These are phyloP conservation scores for Glaucidium brasilianum DNA, from an alignment of 2,113 vertebrate species.

Conservation along the genomic window DNA sequence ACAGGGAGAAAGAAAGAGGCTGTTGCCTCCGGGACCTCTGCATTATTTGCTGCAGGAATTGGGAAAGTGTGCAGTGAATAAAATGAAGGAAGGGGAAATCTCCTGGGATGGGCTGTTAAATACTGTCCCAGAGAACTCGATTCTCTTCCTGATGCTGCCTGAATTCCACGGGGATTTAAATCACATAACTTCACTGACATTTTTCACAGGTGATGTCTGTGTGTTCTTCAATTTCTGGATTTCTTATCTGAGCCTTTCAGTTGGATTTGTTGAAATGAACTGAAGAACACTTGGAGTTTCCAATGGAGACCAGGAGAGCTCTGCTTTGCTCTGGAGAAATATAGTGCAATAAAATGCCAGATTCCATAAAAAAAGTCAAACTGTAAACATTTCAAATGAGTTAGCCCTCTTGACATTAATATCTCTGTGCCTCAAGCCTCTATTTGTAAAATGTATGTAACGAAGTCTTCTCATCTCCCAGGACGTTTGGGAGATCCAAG, in stretches of 20 bases:
- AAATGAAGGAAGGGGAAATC: background rate
- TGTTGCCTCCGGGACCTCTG: background rate
- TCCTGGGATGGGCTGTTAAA: slow-evolving; percentile 19
- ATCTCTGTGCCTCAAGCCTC: background rate
- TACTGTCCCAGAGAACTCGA: background rate
- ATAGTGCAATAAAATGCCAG: background rate
- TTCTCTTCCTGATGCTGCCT: background rate
- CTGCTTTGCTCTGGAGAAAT: background rate
- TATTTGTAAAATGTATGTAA: background rate
- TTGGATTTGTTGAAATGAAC: slow-evolving; percentile 23
- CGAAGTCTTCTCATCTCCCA: background rate
- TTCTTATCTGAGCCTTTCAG: slow-evolving; percentile 24
- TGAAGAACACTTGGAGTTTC: background rate
- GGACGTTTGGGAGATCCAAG: background rate
- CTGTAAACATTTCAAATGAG: background rate
- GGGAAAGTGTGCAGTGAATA: background rate
- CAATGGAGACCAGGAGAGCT: background rate
- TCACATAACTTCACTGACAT: background rate
- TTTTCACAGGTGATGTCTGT: slow-evolving; percentile 25
- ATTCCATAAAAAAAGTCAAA: background rate
- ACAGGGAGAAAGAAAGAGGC: background rate
- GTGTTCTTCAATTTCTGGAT: slow-evolving; percentile 19
- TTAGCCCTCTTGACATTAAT: background rate
- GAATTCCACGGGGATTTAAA: background rate
- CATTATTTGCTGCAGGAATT: background rate